A percentile compares a stretch with the other conserved stretches of the same genome.
These are phyloP conservation scores for Drosophila ironensis DNA, from an alignment of 1,140 invertebrate species.

Conservation along the genomic window DNA sequence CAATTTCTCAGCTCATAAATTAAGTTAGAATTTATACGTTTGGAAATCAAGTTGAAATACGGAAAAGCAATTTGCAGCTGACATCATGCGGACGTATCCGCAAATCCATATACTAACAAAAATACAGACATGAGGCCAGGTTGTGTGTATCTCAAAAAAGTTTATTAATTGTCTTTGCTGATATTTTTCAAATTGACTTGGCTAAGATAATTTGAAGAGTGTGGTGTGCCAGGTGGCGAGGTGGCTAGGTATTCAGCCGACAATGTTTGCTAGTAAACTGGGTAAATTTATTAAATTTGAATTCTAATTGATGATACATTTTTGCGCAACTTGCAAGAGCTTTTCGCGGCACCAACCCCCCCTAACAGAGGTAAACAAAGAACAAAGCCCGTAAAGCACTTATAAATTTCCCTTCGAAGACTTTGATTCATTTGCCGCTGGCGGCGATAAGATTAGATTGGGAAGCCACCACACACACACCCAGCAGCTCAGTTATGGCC, in stretches of 20 bases:
- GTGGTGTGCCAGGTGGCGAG: constrained; percentile 21
- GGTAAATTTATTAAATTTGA: too few relatives aligned
- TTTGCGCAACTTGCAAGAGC: neutral
- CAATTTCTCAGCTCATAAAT: constrained; percentile 58
- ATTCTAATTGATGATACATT: neutral
- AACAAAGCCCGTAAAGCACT: neutral
- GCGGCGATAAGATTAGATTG: constrained; percentile 63
- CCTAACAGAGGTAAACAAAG: neutral
- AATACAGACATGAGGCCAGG: neutral
- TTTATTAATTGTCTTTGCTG: constrained; percentile 39
- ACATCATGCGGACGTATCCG: constrained; percentile 55
- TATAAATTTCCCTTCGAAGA: constrained; percentile 35
- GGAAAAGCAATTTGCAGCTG: constrained; percentile 76
- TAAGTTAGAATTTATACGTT: constrained; percentile 59
- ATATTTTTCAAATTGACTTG: constrained; percentile 49
- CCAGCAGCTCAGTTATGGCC: constrained; percentile 15
- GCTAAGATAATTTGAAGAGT: constrained; percentile 58
- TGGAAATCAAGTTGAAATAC: constrained; percentile 68
- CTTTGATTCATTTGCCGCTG: constrained; percentile 49
- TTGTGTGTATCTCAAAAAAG: constrained; percentile 28
- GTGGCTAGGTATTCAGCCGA: too few relatives aligned
- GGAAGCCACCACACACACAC: neutral
- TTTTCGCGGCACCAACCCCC: neutral
- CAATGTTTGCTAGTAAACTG: too few relatives aligned
- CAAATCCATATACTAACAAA: constrained; percentile 33